Conservation (phyloP, 2,113 vertebrate genomes). For the Pygoscelis antarcticus region DNA sequence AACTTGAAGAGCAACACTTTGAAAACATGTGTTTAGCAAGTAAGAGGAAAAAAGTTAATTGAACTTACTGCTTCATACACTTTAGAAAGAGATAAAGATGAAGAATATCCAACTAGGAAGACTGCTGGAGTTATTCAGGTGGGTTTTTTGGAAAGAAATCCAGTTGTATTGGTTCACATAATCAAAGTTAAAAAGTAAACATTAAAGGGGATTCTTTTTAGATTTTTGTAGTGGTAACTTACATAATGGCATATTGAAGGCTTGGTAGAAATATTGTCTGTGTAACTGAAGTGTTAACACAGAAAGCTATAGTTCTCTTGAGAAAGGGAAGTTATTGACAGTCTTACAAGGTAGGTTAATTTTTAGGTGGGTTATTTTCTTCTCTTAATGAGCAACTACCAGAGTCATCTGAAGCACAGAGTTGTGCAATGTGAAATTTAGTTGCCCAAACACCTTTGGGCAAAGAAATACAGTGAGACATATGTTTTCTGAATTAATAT, state of each 20-base stretch:
- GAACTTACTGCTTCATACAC: not conserved
- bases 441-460: not conserved
- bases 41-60: not conserved
- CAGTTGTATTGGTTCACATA: rapidly evolving
- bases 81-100: not conserved
- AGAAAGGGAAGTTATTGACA: not conserved
- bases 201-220: not conserved
- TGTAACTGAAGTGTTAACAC: not conserved
- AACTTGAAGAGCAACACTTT: not conserved
- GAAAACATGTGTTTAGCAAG: not conserved
- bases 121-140: not conserved
- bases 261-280: not conserved
- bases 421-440: not conserved
- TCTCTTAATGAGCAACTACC: not conserved
- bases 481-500: not conserved
- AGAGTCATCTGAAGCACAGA: not conserved
- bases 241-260: not conserved
- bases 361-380: not conserved
- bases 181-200: not conserved
- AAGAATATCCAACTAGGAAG: not conserved
- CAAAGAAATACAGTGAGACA: not conserved
- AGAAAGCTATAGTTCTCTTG: not conserved
- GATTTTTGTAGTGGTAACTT: not conserved
- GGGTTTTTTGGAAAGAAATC: not conserved
- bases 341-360: not conserved